These are phyloP conservation scores for Channa maculata DNA, from an alignment of 2,113 vertebrate species.

Conservation along the genomic window DNA sequence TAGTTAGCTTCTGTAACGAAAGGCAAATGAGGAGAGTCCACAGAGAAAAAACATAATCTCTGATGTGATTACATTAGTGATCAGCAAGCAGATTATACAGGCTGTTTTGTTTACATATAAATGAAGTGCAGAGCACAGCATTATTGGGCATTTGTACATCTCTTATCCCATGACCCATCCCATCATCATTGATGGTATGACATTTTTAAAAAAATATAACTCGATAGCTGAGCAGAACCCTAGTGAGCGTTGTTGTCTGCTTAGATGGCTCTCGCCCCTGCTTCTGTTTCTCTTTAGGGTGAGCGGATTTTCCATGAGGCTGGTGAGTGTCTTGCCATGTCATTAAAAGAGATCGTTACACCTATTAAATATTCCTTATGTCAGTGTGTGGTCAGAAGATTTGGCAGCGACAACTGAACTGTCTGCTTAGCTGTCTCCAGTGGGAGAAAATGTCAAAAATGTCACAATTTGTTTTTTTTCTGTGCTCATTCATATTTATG, in stretches of 20 bases:
- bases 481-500: neutral
- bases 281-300: neutral
- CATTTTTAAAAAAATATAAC: constrained; percentile 4
- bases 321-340: neutral
- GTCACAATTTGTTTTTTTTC: constrained; percentile 5
- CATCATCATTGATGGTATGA: neutral
- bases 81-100: constrained; percentile 26
- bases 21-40: constrained; percentile 15
- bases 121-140: neutral
- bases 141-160: neutral
- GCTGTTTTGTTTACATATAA: neutral
- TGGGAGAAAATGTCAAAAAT: neutral
- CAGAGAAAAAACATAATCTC: constrained; percentile 26
- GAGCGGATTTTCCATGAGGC: neutral
- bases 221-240: neutral
- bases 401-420: neutral
- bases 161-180: neutral
- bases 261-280: neutral
- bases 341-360: constrained; percentile 9
- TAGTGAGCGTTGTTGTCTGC: neutral
- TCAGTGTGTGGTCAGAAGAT: neutral
- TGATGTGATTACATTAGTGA: constrained; percentile 32
- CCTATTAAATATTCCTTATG: constrained; percentile 14
- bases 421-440: neutral
- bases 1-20: neutral